phyloP scores from a whole-genome alignment of 1,140 invertebrate genomes.

The Tetramorium parvispinum region DNA sequence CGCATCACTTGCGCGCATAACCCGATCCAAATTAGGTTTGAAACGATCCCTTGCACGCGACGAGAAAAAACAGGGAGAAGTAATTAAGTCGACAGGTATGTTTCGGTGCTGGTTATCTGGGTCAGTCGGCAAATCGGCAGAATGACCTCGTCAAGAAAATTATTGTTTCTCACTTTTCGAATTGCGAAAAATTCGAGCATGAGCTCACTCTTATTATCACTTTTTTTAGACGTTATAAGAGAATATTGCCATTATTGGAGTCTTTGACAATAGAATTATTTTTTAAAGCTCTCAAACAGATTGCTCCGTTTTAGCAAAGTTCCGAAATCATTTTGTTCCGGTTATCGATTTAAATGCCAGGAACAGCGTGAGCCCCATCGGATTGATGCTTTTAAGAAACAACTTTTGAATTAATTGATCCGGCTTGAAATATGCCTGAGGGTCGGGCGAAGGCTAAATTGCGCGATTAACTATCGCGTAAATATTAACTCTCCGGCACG shows the following conservation, averaged over 20 bases:
- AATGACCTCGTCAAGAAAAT: not conserved
- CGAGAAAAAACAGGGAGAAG: constrained; percentile 57
- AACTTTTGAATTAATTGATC: constrained; percentile 46
- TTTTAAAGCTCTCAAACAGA: not conserved
- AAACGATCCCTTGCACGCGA: constrained; percentile 64
- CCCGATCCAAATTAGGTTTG: constrained; percentile 66
- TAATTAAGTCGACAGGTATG: constrained; percentile 64
- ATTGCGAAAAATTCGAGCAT: not conserved
- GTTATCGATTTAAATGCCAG: not conserved
- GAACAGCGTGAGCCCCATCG: not conserved
- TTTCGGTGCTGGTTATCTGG: constrained; percentile 60
- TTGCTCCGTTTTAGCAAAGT: not conserved
- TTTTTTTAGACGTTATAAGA: not conserved
- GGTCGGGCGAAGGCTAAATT: constrained; percentile 39
- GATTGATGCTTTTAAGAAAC: constrained; percentile 25
- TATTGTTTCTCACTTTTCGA: not conserved
- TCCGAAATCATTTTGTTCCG: not conserved
- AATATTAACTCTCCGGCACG: constrained; percentile 41
- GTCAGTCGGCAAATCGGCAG: constrained; percentile 57
- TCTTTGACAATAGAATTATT: not conserved
- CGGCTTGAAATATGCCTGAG: constrained; percentile 13
- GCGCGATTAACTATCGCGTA: constrained; percentile 42
- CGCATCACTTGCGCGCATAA: constrained; percentile 36
- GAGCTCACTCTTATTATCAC: no score
- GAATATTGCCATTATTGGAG: not conserved